phyloP scores from a whole-genome alignment of 2,113 vertebrate species.

The Pterocles gutturalis region DNA sequence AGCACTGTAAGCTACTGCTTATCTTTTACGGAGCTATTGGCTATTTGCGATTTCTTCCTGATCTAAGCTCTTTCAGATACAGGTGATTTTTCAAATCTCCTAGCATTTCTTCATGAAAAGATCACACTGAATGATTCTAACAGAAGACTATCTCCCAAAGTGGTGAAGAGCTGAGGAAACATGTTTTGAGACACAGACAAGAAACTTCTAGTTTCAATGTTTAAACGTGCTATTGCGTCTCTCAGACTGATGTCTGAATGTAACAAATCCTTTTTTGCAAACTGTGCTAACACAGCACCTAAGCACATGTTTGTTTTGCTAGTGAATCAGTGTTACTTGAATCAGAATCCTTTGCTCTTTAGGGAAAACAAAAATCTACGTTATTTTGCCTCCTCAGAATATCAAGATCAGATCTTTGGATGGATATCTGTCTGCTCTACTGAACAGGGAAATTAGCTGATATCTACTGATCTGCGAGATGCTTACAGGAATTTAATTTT shows the following conservation, averaged over 20 bases:
- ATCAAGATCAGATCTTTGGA: neutral
- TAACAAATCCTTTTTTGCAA: neutral
- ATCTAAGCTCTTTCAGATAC: neutral
- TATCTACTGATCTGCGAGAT: neutral
- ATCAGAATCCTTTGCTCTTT: neutral
- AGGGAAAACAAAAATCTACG: neutral
- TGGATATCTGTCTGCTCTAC: neutral
- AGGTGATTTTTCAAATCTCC: neutral
- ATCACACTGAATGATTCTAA: neutral
- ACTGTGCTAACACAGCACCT: neutral
- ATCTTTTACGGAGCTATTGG: neutral
- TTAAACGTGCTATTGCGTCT: rapidly evolving
- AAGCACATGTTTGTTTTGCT: neutral
- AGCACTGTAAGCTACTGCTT: neutral
- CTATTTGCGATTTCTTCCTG: neutral
- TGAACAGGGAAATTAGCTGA: neutral
- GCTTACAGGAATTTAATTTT: neutral
- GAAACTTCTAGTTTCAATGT: neutral
- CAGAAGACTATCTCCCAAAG: neutral
- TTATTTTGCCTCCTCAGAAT: neutral
- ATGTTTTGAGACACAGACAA: neutral
- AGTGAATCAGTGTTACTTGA: neutral
- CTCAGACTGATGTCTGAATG: neutral
- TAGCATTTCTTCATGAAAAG: neutral
- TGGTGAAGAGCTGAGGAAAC: neutral